Evolutionary conservation across 2,113 vertebrate species (phyloP).

Genomic region (Urocolius indicus): DNA sequence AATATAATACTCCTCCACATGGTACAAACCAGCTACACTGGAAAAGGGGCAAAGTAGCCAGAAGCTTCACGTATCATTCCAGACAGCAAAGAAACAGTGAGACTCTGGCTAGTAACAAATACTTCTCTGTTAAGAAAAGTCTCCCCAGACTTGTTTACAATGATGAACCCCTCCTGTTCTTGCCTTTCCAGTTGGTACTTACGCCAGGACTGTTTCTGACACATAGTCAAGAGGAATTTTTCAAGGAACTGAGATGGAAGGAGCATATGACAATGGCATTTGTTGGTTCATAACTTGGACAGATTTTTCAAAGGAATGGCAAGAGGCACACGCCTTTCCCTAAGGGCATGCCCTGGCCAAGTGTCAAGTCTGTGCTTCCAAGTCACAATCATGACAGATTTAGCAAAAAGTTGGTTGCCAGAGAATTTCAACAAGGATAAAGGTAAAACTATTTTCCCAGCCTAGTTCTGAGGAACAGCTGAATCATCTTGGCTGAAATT

Average conservation of each 20-base stretch:
- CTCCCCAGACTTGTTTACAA: not conserved
- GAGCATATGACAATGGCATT: not conserved
- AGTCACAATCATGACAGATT: not conserved
- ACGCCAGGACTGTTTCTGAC: not conserved
- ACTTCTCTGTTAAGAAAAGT: not conserved
- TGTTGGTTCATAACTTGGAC: not conserved
- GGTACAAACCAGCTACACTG: not conserved
- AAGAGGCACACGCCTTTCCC: not conserved
- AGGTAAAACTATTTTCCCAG: not conserved
- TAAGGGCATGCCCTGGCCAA: not conserved
- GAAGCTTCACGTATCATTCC: not conserved
- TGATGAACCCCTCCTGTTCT: not conserved
- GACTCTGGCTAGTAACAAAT: not conserved
- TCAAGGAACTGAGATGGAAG: constrained; percentile 6
- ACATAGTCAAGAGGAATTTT: not conserved
- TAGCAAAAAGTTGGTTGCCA: not conserved
- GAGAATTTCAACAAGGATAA: not conserved
- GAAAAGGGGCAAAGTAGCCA: not conserved
- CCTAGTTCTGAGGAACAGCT: not conserved
- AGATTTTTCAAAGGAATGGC: constrained; percentile 16
- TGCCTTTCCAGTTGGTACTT: not conserved
- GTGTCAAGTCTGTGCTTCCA: not conserved
- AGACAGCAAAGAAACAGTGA: not conserved
- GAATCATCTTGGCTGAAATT: not conserved
- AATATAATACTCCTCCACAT: not conserved